Conservation (phyloP, 35 echinoderm and acorn worm species). For the Amphiura filiformis region DNA sequence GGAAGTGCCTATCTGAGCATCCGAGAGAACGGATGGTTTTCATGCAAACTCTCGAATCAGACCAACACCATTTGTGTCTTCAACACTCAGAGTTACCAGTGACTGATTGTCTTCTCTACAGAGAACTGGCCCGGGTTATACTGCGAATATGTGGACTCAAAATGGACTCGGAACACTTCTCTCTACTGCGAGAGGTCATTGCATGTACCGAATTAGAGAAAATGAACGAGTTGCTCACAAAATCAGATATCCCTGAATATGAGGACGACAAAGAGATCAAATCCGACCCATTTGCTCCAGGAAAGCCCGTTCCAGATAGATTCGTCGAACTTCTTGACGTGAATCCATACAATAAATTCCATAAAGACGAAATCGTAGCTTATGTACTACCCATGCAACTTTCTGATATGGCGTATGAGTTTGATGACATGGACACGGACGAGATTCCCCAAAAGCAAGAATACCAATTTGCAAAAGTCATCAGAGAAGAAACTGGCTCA, state of each 20-base stretch:
- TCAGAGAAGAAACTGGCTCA: too few relatives aligned
- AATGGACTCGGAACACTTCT: neutral
- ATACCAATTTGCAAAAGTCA: too few relatives aligned
- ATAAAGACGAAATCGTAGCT: constrained; percentile 6
- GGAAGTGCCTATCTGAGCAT: neutral
- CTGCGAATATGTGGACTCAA: neutral
- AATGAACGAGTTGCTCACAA: neutral
- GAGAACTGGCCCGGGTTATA: neutral
- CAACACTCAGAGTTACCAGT: neutral
- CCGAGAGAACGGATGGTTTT: neutral
- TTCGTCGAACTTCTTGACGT: neutral
- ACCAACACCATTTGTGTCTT: neutral
- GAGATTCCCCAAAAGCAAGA: too few relatives aligned
- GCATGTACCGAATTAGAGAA: neutral
- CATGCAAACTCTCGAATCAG: neutral
- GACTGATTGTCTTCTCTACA: neutral
- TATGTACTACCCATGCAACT: neutral
- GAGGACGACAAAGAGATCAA: neutral
- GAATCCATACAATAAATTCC: constrained; percentile 24
- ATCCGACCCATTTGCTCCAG: neutral
- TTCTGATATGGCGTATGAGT: too few relatives aligned
- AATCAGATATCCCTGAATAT: neutral
- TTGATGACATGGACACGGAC: too few relatives aligned
- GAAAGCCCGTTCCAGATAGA: constrained; percentile 2
- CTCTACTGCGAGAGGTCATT: neutral